Evolutionary conservation across 2,113 vertebrate genomes (phyloP).

Genomic region (Oncorhynchus nerka): DNA sequence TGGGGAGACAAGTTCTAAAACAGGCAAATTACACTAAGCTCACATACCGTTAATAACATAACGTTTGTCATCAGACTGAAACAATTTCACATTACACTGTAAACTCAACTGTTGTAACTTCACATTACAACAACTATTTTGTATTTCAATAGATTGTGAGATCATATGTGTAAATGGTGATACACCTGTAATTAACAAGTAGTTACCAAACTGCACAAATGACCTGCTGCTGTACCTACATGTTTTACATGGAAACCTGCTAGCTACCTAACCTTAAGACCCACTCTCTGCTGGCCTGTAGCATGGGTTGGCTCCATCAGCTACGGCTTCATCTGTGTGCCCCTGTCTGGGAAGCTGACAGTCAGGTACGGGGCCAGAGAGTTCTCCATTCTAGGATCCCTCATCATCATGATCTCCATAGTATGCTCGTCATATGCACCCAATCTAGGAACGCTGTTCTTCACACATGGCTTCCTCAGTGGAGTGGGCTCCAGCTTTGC

Average conservation of each 20-base stretch:
- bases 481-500: conserved; percentile 25
- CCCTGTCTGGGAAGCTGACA: conserved; percentile 29
- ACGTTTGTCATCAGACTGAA: too few relatives aligned
- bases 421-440: conserved; percentile 25
- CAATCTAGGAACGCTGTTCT: conserved; percentile 28
- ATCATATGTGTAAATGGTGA: not conserved
- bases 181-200: not conserved
- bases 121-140: not conserved
- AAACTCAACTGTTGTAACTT: too few relatives aligned
- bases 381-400: conserved; percentile 23
- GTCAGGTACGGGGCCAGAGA: conserved; percentile 18
- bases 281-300: not conserved
- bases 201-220: too few relatives aligned
- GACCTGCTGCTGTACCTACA: too few relatives aligned
- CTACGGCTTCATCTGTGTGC: conserved; percentile 26
- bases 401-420: conserved; percentile 22
- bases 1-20: conserved; percentile 22
- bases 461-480: conserved; percentile 35
- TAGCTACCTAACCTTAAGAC: not conserved
- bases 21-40: not conserved
- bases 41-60: too few relatives aligned
- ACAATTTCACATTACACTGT: too few relatives aligned
- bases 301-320: conserved; percentile 24
- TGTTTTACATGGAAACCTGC: too few relatives aligned
- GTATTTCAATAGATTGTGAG: not conserved